Evolutionary conservation across 2,113 vertebrate species (phyloP), one percentile per base, ranked within the genome.

Genomic region (Oenanthe melanoleuca): DNA sequence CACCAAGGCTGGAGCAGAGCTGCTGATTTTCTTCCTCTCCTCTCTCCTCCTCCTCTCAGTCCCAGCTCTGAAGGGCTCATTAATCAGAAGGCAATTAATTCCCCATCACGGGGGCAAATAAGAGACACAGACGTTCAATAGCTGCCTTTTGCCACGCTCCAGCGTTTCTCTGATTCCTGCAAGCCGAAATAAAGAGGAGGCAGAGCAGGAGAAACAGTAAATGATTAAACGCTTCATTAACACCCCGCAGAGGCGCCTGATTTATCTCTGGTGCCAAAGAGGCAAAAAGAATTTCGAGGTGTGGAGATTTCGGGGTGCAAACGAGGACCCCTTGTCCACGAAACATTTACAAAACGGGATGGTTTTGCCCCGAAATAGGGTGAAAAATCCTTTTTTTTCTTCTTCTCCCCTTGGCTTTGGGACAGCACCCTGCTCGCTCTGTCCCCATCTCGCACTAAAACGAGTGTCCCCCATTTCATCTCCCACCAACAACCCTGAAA

Each of bases 41-140:
- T 56, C n/a, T 63, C 57, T 53, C 73, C 42, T 82, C 50, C 42
- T 73, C 38, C 42, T 29, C 22, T 80, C 88, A 61, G 49, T 5
- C 78, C 45, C 49, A 33, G 55, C 86, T 96, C 89, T 88, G 97
- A 97, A 96, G 91, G 89, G 85, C 95, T 95, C 96, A 95, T 97
- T 97, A 97, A 96, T 97, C 97, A 97, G 93, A 95, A 95, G 92
- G 92, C 95, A 95, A 97, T 97, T 97, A 97, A 97, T 96, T 96
- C 91, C 83, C 95, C 96, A 96, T 97, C 95, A 64, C 5, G 63
- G 95, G 97, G 96, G 95, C 97, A 96, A 97, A 94, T 93, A 96
- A 89, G 88, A 96, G 94, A 66, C 57, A 44, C 88, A 92, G 91
- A 78, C 75, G 4, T 92, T 96, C 95, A 66, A 86, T 80, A 84